phyloP scores from a whole-genome alignment of 2,113 vertebrate species.

The Paramisgurnus dabryanus region DNA sequence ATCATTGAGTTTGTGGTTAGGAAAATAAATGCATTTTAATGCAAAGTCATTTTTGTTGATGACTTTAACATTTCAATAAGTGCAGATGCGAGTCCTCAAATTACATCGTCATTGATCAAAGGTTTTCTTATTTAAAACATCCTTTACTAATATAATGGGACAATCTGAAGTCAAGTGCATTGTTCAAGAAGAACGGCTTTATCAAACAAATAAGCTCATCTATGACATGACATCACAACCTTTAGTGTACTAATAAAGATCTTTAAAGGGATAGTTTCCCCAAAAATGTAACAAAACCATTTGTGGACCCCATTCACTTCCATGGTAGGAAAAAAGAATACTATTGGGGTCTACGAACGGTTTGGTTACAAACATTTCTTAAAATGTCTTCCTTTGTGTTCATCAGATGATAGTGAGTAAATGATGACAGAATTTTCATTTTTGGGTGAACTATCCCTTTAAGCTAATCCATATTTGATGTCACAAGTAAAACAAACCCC shows the following conservation, averaged over 20 bases:
- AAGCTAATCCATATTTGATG: not conserved
- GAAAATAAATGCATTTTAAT: conserved; percentile 15
- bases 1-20: conserved; percentile 46
- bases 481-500: not conserved
- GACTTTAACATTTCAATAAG: no score
- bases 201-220: not conserved
- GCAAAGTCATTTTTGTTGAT: not conserved
- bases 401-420: no score
- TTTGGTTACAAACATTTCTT: no score
- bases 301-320: no score
- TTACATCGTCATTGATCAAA: not conserved
- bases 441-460: not conserved
- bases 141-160: not conserved
- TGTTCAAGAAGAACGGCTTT: no score
- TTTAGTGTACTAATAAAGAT: not conserved
- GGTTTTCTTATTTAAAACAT: not conserved
- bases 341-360: no score
- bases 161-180: not conserved
- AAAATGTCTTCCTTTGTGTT: no score
- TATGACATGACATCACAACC: conserved; percentile 4
- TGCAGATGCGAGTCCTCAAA: not conserved
- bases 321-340: no score
- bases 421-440: no score
- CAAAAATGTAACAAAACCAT: not conserved
- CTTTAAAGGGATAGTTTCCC: not conserved